phyloP scores from a whole-genome alignment of 2,113 vertebrate genomes.

The Delphinus delphis region DNA sequence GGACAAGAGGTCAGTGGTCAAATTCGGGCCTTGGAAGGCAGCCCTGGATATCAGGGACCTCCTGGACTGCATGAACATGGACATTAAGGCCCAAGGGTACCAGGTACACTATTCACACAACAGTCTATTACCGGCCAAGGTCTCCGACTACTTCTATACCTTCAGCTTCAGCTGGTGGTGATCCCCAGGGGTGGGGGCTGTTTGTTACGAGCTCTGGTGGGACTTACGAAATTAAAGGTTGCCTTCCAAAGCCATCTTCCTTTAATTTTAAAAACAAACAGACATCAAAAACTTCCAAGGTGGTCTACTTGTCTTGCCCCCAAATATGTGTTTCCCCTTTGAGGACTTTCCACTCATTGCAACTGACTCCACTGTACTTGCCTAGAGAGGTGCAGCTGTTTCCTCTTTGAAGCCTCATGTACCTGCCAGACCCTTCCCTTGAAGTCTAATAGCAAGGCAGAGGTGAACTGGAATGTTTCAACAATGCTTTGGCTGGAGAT shows the following conservation, averaged over 20 bases:
- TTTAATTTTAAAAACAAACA: not conserved
- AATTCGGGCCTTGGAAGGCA: constrained; percentile 94
- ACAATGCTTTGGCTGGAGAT: not conserved
- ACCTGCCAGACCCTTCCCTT: not conserved
- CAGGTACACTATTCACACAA: not conserved
- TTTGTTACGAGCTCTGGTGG: not conserved
- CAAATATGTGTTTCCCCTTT: not conserved
- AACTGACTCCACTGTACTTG: not conserved
- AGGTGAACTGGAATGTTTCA: not conserved
- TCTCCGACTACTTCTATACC: constrained; percentile 83
- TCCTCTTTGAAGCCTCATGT: not conserved
- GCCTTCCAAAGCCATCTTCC: not conserved
- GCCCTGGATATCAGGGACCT: constrained; percentile 82
- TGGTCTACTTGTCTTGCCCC: not conserved
- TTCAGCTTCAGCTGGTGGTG: constrained; percentile 95
- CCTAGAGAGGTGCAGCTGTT: not conserved
- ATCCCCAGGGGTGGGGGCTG: not conserved
- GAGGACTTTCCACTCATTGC: not conserved
- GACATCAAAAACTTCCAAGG: not conserved
- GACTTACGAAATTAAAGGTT: constrained; percentile 17
- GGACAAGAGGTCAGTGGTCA: constrained; percentile 90
- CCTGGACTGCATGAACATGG: constrained; percentile 91
- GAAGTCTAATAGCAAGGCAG: not conserved
- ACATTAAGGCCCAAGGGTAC: constrained; percentile 90
- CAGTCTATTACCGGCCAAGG: not conserved